Evolutionary conservation across 92 coral and sea anemone species (phyloP).

Genomic region (Siderastrea radians): DNA sequence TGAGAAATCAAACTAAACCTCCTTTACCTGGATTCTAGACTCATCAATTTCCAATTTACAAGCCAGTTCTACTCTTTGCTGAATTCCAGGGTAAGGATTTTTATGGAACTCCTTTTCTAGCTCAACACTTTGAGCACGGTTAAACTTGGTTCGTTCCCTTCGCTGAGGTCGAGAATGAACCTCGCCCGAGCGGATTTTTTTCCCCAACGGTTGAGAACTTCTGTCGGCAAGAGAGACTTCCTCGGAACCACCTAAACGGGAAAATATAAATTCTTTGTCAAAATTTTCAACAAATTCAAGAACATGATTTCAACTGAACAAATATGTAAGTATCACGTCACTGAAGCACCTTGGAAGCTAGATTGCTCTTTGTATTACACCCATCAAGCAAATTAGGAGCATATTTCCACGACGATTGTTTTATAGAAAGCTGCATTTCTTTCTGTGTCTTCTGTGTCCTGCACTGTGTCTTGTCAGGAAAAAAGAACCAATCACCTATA

Average conservation of each 20-base stretch:
- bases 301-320: no score
- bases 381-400: no score
- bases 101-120: slow-evolving; percentile 61
- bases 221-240: background rate
- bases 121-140: slow-evolving; percentile 51
- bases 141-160: slow-evolving; percentile 68
- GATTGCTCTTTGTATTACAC: no score
- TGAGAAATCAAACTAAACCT: background rate
- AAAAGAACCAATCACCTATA: no score
- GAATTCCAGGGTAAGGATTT: slow-evolving; percentile 73
- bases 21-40: slow-evolving; percentile 65
- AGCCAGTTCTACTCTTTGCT: slow-evolving; percentile 60
- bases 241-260: background rate
- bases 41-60: slow-evolving; percentile 53
- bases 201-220: slow-evolving; percentile 3
- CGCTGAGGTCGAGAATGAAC: slow-evolving; percentile 23
- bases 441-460: no score
- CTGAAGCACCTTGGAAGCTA: no score
- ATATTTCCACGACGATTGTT: no score
- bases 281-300: no score
- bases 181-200: background rate
- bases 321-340: no score
- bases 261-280: no score
- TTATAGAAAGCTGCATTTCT: no score
- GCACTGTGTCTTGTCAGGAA: no score